phyloP scores from a whole-genome alignment of 2,888 invertebrate species.

The Tenthredo notha region DNA sequence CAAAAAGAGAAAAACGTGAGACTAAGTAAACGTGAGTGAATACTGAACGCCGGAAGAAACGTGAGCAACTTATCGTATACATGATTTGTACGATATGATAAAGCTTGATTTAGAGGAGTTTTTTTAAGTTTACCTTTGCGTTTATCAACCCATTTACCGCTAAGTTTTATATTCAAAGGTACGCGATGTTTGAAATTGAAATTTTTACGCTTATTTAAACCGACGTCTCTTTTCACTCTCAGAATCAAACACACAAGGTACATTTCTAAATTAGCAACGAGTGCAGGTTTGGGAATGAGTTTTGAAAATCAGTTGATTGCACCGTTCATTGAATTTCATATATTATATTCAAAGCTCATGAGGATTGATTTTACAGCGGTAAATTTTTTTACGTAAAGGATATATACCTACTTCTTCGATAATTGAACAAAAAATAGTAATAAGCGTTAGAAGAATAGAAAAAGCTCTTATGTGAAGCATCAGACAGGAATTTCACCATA shows the following conservation, averaged over 20 bases:
- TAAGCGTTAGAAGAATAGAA: background rate
- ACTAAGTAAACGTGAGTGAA: constrained; percentile 8
- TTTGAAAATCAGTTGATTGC: background rate
- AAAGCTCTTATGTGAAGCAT: background rate
- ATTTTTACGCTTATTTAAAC: background rate
- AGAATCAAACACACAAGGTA: background rate
- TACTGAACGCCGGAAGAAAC: background rate
- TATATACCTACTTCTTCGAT: background rate
- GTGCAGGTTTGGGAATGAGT: background rate
- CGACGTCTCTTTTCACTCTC: background rate
- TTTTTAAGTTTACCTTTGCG: background rate
- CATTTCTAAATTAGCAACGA: constrained; percentile 1
- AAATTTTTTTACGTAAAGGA: background rate
- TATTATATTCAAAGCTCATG: background rate
- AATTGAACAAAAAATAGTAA: background rate
- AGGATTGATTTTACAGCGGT: background rate
- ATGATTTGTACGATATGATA: constrained; percentile 2
- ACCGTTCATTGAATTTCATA: background rate
- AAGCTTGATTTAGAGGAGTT: background rate
- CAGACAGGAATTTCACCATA: constrained; percentile 4
- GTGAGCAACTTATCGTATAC: background rate
- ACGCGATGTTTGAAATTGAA: background rate
- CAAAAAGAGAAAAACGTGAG: constrained; percentile 10
- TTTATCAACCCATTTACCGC: background rate
- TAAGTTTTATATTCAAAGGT: background rate